Base-by-base conservation (phyloP, 2,797 vertebrate genomes). In the Arrhamphus sclerolepis region DNA sequence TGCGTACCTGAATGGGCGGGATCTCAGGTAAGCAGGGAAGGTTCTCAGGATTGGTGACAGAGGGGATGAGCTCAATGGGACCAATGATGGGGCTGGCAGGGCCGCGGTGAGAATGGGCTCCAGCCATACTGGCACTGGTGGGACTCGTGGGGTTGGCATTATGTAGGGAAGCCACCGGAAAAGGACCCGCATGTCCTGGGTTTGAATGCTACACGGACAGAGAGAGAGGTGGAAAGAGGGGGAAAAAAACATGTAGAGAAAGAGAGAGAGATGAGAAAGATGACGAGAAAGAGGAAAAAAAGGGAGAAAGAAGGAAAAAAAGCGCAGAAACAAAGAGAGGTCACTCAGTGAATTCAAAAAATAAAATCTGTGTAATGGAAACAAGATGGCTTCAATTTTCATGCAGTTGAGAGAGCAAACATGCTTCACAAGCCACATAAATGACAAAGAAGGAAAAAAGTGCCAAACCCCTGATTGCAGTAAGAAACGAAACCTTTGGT, bases 21-120 rank as follows among this genome's bases (percentile, higher is more conserved):
- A 99, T 99, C 89, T 98, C 97, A 0, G 97, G 97, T 68, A 99
- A 81, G n/a, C 96, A 97, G 57, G 98, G 97, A 75, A 99, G 92
- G 85, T 99, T 99, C 88, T 99, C 98, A 1, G 98, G 98, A 78
- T 99, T 99, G 67, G 96, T 99, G 68, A 99, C 98, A 0, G 98
- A 98, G 42, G 97, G 97, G 77, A 99, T 99, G 80, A 99, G 94
- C 72, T 99, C 97, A 49, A 98, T 97, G 64, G 98, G 93, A 66
- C 95, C 89, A 62, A 98, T 90, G 31, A 96, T 93, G 0, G 98
- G 98, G 81, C 97, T 98, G 59, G 96, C 93, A 39, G 98, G 96
- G 17, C 98, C 95, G 2, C 96, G 92, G 83, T 97, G 97, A 58
- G 95, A 92, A 10, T 92, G 91, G 46, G 90, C 87, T 53, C 94